Evolutionary conservation across 2,888 invertebrate genomes (phyloP).

Genomic region (Agonum fuliginosum): DNA sequence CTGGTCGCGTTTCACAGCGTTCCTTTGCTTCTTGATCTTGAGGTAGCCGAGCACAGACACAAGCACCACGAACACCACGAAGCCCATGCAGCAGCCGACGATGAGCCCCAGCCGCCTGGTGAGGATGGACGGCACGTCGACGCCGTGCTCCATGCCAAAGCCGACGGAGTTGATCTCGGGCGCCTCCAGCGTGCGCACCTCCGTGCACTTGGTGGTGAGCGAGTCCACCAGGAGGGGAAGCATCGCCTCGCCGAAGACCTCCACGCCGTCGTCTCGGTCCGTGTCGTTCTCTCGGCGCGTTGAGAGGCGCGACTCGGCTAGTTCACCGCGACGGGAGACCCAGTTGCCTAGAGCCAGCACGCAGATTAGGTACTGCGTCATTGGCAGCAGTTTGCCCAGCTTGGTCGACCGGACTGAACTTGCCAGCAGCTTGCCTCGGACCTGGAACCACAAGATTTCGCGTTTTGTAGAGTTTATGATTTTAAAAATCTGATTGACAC

Average conservation of each 20-base stretch:
- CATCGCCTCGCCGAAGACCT: slow-evolving; percentile 76
- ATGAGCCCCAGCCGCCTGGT: slow-evolving; percentile 89
- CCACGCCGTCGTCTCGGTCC: slow-evolving; percentile 68
- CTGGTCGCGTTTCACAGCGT: slow-evolving; percentile 83
- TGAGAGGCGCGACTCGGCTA: slow-evolving; percentile 76
- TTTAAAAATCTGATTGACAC: no score
- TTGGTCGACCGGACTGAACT: slow-evolving; percentile 83
- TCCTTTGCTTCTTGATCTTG: slow-evolving; percentile 88
- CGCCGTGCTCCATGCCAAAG: slow-evolving; percentile 70
- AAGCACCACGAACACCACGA: slow-evolving; percentile 88
- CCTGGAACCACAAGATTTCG: no score
- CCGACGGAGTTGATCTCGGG: slow-evolving; percentile 80
- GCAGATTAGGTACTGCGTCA: slow-evolving; percentile 89
- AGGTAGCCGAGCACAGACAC: slow-evolving; percentile 90
- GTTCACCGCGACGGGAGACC: slow-evolving; percentile 73
- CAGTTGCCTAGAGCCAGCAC: slow-evolving; percentile 90
- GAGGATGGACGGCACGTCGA: slow-evolving; percentile 82
- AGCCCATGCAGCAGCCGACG: slow-evolving; percentile 90
- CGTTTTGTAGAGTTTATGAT: no score
- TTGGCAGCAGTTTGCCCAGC: slow-evolving; percentile 84
- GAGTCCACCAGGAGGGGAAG: slow-evolving; percentile 80
- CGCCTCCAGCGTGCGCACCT: slow-evolving; percentile 83
- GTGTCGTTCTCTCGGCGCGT: slow-evolving; percentile 75
- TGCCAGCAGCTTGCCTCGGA: slow-evolving; percentile 85
- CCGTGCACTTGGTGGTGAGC: slow-evolving; percentile 84